phyloP scores from a whole-genome alignment of 2,113 vertebrate genomes.

The Geococcyx californianus region DNA sequence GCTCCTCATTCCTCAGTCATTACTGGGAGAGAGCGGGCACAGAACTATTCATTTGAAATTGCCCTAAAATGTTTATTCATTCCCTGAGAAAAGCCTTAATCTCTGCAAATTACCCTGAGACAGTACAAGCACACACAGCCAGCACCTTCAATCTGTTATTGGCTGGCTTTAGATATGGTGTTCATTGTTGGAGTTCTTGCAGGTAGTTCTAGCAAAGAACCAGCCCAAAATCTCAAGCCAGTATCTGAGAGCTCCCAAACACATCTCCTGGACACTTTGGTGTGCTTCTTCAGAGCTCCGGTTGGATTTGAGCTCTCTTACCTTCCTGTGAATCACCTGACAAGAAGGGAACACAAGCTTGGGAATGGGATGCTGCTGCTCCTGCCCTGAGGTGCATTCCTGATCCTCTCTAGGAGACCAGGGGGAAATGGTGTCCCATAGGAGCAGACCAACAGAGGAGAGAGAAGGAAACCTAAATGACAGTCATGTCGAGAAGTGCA shows the following conservation, averaged over 20 bases:
- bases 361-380: not conserved
- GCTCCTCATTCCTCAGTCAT: not conserved
- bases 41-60: not conserved
- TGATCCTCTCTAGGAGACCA: not conserved
- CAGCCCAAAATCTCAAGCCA: not conserved
- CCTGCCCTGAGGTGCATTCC: not conserved
- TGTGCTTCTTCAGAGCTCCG: not conserved
- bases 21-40: not conserved
- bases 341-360: not conserved
- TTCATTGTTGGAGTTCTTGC: not conserved
- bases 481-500: not conserved
- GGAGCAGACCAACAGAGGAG: not conserved
- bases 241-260: not conserved
- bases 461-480: not conserved
- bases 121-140: not conserved
- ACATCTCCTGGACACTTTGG: not conserved
- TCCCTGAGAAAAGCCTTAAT: not conserved
- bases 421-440: not conserved
- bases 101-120: not conserved
- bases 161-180: not conserved
- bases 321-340: not conserved
- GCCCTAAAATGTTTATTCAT: not conserved
- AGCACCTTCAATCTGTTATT: fast-evolving
- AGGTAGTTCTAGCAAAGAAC: not conserved
- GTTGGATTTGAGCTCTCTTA: not conserved